Percentiles rank a stretch among this genome's conserved stretches.
These are phyloP conservation scores for Eciton burchellii DNA, from an alignment of 1,140 invertebrate species.

Conservation along the genomic window DNA sequence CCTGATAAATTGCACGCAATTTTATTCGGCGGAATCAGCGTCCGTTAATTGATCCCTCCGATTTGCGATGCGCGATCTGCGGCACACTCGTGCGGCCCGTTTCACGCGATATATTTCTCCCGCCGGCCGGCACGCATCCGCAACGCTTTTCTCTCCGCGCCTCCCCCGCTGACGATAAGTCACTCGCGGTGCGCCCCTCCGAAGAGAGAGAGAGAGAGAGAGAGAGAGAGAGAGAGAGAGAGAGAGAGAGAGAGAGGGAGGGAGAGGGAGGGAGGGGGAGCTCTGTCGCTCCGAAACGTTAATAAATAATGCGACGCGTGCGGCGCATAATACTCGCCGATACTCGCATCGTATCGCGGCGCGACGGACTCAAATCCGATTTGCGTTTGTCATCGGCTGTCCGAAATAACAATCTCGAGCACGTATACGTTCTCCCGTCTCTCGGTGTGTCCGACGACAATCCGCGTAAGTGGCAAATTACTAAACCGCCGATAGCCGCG, in stretches of 20 bases:
- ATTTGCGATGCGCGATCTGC: slow-evolving; percentile 48
- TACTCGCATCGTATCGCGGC: too few species aligned
- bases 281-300: slow-evolving; percentile 52
- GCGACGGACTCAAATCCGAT: slow-evolving; percentile 68
- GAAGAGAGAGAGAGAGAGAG: too few species aligned
- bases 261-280: too few species aligned
- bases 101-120: slow-evolving; percentile 59
- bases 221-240: too few species aligned
- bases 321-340: slow-evolving; percentile 59
- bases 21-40: slow-evolving; percentile 57
- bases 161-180: slow-evolving; percentile 44
- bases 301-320: slow-evolving; percentile 51
- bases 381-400: slow-evolving; percentile 72
- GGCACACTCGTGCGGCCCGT: slow-evolving; percentile 37
- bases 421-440: slow-evolving; percentile 52
- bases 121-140: neutral
- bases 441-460: slow-evolving; percentile 68
- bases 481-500: slow-evolving; percentile 74
- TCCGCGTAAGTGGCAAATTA: slow-evolving; percentile 75
- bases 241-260: too few species aligned
- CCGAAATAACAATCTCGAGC: slow-evolving; percentile 73
- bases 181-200: slow-evolving; percentile 14
- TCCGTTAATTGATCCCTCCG: slow-evolving; percentile 61
- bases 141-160: slow-evolving; percentile 47
- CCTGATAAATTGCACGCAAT: slow-evolving; percentile 60